Percentiles rank a stretch among this genome's conserved stretches.
Evolutionary conservation across 2,113 vertebrate species (phyloP).

Genomic region (Rhabdornis inornatus): DNA sequence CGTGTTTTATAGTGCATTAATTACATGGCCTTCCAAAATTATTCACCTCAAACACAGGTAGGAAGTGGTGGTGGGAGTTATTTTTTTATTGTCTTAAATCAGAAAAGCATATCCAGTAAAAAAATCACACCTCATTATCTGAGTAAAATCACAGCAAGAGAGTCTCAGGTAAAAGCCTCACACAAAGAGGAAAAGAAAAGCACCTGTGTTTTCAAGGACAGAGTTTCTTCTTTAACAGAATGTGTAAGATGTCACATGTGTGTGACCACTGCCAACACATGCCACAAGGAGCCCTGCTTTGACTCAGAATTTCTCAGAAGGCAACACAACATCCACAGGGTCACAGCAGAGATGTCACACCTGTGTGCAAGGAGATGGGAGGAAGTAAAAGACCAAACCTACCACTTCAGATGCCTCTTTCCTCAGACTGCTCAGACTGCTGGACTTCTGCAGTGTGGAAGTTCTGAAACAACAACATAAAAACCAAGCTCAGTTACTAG

Average conservation of each 20-base stretch:
- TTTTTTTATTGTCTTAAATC: neutral
- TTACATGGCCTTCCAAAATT: neutral
- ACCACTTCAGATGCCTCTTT: constrained; percentile 78
- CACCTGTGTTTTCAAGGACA: neutral
- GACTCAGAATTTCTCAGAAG: neutral
- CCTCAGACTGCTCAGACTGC: constrained; percentile 80
- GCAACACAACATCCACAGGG: accelerated
- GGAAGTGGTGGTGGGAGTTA: neutral
- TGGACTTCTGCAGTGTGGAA: constrained; percentile 71
- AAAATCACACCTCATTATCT: neutral
- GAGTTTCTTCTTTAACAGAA: neutral
- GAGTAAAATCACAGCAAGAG: neutral
- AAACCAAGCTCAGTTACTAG: neutral
- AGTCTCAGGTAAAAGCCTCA: neutral
- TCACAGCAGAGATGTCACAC: neutral
- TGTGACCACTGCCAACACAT: neutral
- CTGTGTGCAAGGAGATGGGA: neutral
- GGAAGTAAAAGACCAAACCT: constrained; percentile 19
- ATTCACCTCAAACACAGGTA: neutral
- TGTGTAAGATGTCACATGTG: neutral
- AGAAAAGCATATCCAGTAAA: neutral
- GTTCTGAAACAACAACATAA: constrained; percentile 68
- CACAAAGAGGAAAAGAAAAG: neutral
- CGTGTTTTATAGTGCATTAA: neutral
- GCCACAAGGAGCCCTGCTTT: neutral